Evolutionary conservation across 2,888 invertebrate species (phyloP).

Genomic region (Andrena dorsata): DNA sequence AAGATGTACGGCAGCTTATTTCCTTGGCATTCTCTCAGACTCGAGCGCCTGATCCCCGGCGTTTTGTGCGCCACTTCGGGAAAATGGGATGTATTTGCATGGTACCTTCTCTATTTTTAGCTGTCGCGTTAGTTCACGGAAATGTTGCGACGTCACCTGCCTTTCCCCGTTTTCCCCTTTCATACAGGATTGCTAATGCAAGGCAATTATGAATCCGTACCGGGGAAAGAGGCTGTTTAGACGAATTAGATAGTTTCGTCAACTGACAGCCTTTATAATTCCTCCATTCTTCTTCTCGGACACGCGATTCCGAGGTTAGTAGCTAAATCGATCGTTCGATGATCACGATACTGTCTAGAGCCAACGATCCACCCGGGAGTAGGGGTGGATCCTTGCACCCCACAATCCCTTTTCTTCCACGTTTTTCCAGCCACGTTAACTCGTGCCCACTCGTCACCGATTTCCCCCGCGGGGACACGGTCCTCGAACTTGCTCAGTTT

Average conservation of each 20-base stretch:
- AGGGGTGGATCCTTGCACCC: no score
- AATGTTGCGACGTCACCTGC: neutral
- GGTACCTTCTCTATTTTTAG: neutral
- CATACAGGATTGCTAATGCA: no score
- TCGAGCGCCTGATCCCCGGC: conserved; percentile 5
- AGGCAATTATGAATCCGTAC: no score
- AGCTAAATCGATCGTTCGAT: neutral
- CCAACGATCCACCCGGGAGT: no score
- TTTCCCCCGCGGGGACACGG: conserved; percentile 5
- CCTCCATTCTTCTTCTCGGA: neutral
- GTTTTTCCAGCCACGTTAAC: conserved; percentile 3
- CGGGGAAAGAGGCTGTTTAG: no score
- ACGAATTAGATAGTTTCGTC: no score
- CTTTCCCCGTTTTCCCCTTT: neutral
- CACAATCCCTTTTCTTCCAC: neutral
- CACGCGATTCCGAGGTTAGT: neutral
- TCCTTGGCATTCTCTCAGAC: conserved; percentile 6
- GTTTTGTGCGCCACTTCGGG: neutral
- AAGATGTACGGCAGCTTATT: conserved; percentile 18
- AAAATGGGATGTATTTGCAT: neutral
- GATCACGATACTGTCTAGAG: neutral
- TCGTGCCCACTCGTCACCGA: conserved; percentile 24
- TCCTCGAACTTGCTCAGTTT: conserved; percentile 50
- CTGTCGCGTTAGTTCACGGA: neutral
- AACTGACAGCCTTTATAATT: no score